Evolutionary conservation across 2,113 vertebrate genomes (phyloP), one percentile per base, ranked within the genome.

Genomic region (Oreochromis niloticus): DNA sequence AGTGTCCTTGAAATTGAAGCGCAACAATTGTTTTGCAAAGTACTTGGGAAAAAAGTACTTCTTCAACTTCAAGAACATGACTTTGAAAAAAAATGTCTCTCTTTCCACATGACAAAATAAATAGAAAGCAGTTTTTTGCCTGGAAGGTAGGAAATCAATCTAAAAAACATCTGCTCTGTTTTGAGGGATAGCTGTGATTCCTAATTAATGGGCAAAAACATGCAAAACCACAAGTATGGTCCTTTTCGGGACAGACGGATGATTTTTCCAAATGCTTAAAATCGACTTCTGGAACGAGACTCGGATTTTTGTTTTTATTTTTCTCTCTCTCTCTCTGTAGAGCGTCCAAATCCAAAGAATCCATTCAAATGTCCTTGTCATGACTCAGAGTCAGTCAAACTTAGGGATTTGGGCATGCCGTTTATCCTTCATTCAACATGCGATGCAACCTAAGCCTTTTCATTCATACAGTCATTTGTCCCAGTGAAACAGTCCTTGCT

Each of bases 391-490:
- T 84, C 80, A 82, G 39, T 84, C 85, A 68, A 43, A 89, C 66
- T 81, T 71, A 85, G 36, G 13, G 83, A 90, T 66, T 41, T 68
- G 34, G 56, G 85, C 82, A 81, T 86, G 92, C 59, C 11, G 27
- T 34, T 66, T 79, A 57, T 92, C 89, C 93, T 93, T 92, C 90
- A 87, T 79, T 89, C 87, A 88, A 66, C 91, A 92, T 89, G 89
- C 91, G 17, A 52, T 19, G 22, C 83, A 79, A 52, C 73, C 79
- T 88, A 50, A 83, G n/a, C 41, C 50, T 52, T 82, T 83, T 73
- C 7, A 11, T 85, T 82, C 36, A 91, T 68, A 89, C 36, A 89
- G 87, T 90, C 83, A 43, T 89, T 85, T 83, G 81, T 91, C 83
- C 46, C 11, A 9, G 57, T 34, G 34, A 63, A 79, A 66, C 75